Evolutionary conservation across 1,140 invertebrate species (phyloP).

Genomic region (Cotesia vestalis): DNA sequence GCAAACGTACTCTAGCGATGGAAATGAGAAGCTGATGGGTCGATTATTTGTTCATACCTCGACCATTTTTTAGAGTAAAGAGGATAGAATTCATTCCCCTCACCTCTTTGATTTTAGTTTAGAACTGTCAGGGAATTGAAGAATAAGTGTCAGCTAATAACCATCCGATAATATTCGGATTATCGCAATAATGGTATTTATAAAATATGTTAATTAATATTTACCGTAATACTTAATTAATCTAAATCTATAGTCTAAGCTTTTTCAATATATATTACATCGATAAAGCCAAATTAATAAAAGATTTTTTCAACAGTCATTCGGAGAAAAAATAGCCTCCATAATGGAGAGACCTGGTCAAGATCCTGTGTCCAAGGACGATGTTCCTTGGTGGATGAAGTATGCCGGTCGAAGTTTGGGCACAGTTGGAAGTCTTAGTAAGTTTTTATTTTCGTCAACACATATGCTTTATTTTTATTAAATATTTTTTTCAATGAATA

Average conservation of each 20-base stretch:
- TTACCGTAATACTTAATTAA: background rate
- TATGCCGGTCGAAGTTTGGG: slow-evolving; percentile 84
- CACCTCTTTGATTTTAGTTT: no score
- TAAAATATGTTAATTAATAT: no score
- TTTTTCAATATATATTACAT: no score
- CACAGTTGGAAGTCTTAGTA: slow-evolving; percentile 83
- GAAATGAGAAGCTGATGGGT: no score
- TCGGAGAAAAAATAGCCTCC: slow-evolving; percentile 78
- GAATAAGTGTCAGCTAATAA: no score
- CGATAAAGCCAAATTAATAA: background rate
- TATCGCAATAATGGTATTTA: no score
- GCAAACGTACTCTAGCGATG: no score
- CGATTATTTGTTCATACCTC: no score
- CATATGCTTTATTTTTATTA: slow-evolving; percentile 22
- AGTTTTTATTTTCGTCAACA: slow-evolving; percentile 51
- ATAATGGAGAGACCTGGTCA: slow-evolving; percentile 81
- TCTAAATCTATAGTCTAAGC: background rate
- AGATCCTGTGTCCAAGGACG: slow-evolving; percentile 78
- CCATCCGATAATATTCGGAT: no score
- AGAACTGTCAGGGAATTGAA: no score
- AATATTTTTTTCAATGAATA: slow-evolving; percentile 20
- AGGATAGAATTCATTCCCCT: no score
- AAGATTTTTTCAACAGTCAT: slow-evolving; percentile 69
- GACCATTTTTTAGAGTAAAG: no score
- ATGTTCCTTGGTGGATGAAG: slow-evolving; percentile 88